Evolutionary conservation across 2,888 invertebrate genomes (phyloP), one percentile per base, ranked within the genome.

Genomic region (Salticus scenicus): DNA sequence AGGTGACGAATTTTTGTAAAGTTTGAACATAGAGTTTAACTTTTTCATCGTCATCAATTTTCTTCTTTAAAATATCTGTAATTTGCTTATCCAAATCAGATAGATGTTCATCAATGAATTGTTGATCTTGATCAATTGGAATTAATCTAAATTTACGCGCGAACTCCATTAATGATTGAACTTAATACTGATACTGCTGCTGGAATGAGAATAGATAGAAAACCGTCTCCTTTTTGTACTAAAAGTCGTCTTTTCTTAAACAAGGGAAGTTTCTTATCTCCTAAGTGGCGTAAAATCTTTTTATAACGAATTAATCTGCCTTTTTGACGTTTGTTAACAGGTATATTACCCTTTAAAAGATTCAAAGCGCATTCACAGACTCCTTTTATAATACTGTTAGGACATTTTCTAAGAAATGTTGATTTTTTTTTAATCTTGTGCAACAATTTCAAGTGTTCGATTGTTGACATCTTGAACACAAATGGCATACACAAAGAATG

Each of bases 341-440:
- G 33, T 24, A 75, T 7, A 20, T 79, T 79, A 0, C 72, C 72
- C 41, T 64, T 37, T 41, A 79, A 28, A 12, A 72, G 14, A 71
- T 79, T 79, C 0, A 72, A 27, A n/a, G 30, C 79, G 64, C 79
- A 79, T 47, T 79, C 79, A 42, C 72, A 79, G 14, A 72, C 33
- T 1, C 7, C 63, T 37, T 79, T 66, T n/a, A 72, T 79, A 20
- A 69, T 12, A 0, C 20, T 30, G n/a, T 69, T 69, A 5, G 67
- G 31, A 12, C 51, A 73, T 0, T 69, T 67, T 51, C 24, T 66
- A n/a, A 81, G 24, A n/a, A n/a, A n/a, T n/a, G n/a, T n/a, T n/a
- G n/a, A n/a, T n/a, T n/a, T n/a, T n/a, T n/a, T n/a, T n/a, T n/a
- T n/a, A n/a, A n/a, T n/a, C n/a, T n/a, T n/a, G n/a, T n/a, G n/a